Percentiles rank a stretch among this genome's conserved stretches.
Evolutionary conservation across 2,797 vertebrate genomes (phyloP).

Genomic region (Hydrolagus colliei): DNA sequence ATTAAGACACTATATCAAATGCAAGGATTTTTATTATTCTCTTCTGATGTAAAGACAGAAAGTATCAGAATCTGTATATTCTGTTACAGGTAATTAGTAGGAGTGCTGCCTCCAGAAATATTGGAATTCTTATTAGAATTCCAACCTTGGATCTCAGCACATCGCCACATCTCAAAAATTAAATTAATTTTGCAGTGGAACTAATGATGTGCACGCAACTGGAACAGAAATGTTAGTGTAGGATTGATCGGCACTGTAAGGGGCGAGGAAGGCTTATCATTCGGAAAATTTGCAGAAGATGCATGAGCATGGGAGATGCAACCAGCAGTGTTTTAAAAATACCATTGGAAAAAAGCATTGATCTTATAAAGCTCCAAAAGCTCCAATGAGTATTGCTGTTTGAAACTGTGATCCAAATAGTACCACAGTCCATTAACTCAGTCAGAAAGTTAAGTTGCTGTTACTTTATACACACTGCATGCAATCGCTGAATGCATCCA

Average conservation of each 20-base stretch:
- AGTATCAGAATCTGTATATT: not conserved
- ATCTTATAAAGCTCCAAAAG: not conserved
- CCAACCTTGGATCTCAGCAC: slow-evolving; percentile 22
- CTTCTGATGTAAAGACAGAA: slow-evolving; percentile 22
- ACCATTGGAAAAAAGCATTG: slow-evolving; percentile 2
- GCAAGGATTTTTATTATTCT: not conserved
- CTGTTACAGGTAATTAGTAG: not conserved
- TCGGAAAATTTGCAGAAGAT: slow-evolving; percentile 22
- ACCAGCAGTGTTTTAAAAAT: not conserved
- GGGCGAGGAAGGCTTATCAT: not conserved
- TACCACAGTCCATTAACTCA: not conserved
- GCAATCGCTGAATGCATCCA: slow-evolving; percentile 5
- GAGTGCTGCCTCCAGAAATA: slow-evolving; percentile 16
- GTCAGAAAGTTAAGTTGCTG: slow-evolving; percentile 9
- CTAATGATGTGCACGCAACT: slow-evolving; percentile 27
- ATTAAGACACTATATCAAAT: too few relatives aligned
- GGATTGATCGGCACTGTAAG: slow-evolving; percentile 21
- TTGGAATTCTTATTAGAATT: slow-evolving; percentile 24
- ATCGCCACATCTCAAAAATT: slow-evolving; percentile 13
- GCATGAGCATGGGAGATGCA: not conserved
- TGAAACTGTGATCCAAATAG: slow-evolving; percentile 3
- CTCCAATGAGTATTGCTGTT: not conserved
- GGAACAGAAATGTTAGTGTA: slow-evolving; percentile 26
- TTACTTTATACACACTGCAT: slow-evolving; percentile 14
- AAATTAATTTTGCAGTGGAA: slow-evolving; percentile 24